phyloP scores from a whole-genome alignment of 2,797 vertebrate genomes.

The Diglossa cyanea region DNA sequence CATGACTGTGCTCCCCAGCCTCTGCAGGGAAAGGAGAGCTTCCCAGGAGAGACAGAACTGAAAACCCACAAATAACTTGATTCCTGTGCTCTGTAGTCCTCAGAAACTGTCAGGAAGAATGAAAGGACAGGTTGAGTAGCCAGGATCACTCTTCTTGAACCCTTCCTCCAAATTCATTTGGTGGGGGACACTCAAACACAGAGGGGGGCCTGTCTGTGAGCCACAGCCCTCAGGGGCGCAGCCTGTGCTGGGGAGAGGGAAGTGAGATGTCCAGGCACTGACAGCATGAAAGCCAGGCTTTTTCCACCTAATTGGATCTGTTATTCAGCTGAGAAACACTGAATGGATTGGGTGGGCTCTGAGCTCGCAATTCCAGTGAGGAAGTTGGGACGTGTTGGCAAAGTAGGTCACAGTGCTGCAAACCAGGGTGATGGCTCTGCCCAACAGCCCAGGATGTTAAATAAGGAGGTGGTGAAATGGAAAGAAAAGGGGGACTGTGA shows the following conservation, averaged over 20 bases:
- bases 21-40: not conserved
- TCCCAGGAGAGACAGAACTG: not conserved
- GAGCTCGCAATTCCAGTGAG: not conserved
- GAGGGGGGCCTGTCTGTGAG: not conserved
- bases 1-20: not conserved
- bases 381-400: not conserved
- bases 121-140: not conserved
- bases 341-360: constrained; percentile 15
- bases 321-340: not conserved
- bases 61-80: not conserved
- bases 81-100: not conserved
- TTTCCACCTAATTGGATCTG: constrained; percentile 50
- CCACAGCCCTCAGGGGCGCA: accelerated
- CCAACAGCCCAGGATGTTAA: not conserved
- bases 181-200: not conserved
- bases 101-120: not conserved
- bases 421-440: not conserved
- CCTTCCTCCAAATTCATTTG: not conserved
- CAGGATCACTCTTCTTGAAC: not conserved
- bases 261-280: constrained; percentile 26
- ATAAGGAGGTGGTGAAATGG: constrained; percentile 41
- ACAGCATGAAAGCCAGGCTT: constrained; percentile 18
- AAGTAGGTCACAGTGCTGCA: constrained; percentile 39
- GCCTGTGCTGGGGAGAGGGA: not conserved
- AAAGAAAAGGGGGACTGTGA: constrained; percentile 31